These are phyloP conservation scores for Pelmatolapia mariae DNA, from an alignment of 2,113 vertebrate genomes.

Conservation along the genomic window DNA sequence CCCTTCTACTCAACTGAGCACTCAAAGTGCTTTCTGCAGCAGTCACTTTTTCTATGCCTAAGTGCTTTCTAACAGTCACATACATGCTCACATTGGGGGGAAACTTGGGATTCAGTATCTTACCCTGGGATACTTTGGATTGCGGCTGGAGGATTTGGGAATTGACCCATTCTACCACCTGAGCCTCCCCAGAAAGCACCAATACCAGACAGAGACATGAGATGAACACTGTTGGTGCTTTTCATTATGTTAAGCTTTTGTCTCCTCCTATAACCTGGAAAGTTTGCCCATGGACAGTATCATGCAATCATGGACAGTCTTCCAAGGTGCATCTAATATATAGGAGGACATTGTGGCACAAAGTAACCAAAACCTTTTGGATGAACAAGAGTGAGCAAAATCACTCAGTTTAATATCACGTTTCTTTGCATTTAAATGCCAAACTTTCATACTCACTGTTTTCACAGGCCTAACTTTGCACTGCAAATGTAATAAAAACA, in stretches of 20 bases:
- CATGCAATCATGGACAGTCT: neutral
- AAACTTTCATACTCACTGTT: neutral
- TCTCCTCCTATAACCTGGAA: neutral
- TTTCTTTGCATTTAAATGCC: neutral
- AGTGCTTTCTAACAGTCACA: neutral
- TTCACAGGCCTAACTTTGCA: neutral
- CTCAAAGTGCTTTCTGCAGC: neutral
- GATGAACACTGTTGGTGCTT: neutral
- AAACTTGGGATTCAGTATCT: neutral
- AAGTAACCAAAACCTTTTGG: neutral
- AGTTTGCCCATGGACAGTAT: neutral
- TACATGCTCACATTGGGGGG: neutral
- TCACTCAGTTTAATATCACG: neutral
- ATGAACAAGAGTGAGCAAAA: neutral
- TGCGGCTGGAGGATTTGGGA: neutral
- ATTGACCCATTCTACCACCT: neutral
- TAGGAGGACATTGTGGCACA: neutral
- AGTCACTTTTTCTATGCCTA: neutral
- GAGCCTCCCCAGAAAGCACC: neutral
- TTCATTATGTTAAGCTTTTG: neutral
- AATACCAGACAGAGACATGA: neutral
- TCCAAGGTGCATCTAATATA: neutral
- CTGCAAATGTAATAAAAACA: neutral
- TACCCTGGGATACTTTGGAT: neutral
- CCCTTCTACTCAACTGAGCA: neutral